These are phyloP conservation scores for Pristionchus fissidentatus DNA, from an alignment of 2,888 invertebrate genomes.

Conservation along the genomic window DNA sequence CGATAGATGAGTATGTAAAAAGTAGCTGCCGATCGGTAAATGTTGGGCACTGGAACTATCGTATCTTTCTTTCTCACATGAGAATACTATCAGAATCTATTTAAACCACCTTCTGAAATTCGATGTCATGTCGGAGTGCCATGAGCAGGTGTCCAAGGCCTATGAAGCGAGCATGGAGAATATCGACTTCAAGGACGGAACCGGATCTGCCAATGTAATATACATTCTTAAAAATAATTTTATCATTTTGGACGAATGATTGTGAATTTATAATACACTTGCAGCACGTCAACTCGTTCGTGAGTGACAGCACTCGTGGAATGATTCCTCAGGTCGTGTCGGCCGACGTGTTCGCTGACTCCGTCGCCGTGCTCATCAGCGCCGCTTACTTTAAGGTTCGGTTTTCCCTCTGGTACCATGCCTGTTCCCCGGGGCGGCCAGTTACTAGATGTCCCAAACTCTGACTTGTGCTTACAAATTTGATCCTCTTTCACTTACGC, in stretches of 20 bases:
- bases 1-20: too few species aligned
- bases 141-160: slow-evolving; percentile 50
- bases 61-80: too few species aligned
- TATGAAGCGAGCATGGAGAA: slow-evolving; percentile 52
- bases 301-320: slow-evolving; percentile 85
- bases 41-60: too few species aligned
- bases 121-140: slow-evolving; percentile 52
- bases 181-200: slow-evolving; percentile 70
- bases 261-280: slow-evolving; percentile 28
- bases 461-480: background rate
- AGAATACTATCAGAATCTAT: background rate
- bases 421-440: too few species aligned
- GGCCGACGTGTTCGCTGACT: slow-evolving; percentile 75
- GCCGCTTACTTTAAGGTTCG: slow-evolving; percentile 78
- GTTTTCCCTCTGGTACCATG: too few species aligned
- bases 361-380: slow-evolving; percentile 77
- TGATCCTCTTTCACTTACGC: background rate
- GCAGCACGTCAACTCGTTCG: slow-evolving; percentile 86
- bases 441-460: too few species aligned
- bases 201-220: slow-evolving; percentile 77
- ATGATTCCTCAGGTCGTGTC: slow-evolving; percentile 86
- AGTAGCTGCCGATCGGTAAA: too few species aligned
- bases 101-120: slow-evolving; percentile 44
- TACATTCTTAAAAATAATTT: background rate
- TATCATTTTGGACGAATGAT: background rate